Percentiles rank a stretch among this genome's conserved stretches.
These are phyloP conservation scores for Chrysomallon squamiferum DNA, from an alignment of 1,140 invertebrate species.

Conservation along the genomic window DNA sequence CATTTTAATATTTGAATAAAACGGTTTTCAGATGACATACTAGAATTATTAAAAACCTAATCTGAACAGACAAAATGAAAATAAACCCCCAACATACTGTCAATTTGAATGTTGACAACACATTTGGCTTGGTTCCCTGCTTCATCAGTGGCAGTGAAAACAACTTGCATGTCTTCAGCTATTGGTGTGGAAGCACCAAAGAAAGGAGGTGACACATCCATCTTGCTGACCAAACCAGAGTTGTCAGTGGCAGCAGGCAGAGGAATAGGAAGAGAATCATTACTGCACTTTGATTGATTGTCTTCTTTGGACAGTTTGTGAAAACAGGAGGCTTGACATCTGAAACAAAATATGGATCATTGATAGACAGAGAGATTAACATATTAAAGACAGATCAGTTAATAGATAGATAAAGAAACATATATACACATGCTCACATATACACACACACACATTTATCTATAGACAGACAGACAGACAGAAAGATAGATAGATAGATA, in stretches of 20 bases:
- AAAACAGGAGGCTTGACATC: constrained; percentile 15
- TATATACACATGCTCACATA: no score
- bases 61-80: background rate
- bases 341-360: background rate
- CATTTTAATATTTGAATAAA: background rate
- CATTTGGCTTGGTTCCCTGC: constrained; percentile 17
- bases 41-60: background rate
- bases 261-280: background rate
- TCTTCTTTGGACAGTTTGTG: constrained; percentile 3
- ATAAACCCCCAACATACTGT: constrained; percentile 16
- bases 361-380: no score
- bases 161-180: constrained; percentile 12
- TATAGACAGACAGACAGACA: no score
- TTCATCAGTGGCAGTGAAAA: constrained; percentile 30
- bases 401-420: no score
- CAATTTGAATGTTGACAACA: constrained; percentile 15
- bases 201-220: constrained; percentile 13
- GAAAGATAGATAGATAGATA: no score
- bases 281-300: background rate
- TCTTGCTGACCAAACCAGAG: constrained; percentile 13
- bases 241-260: constrained; percentile 25
- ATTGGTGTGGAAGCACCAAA: constrained; percentile 17
- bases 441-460: no score
- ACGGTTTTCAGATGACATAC: background rate
- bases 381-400: no score